phyloP scores from a whole-genome alignment of 2,888 invertebrate genomes.

The Branchellion lobata region DNA sequence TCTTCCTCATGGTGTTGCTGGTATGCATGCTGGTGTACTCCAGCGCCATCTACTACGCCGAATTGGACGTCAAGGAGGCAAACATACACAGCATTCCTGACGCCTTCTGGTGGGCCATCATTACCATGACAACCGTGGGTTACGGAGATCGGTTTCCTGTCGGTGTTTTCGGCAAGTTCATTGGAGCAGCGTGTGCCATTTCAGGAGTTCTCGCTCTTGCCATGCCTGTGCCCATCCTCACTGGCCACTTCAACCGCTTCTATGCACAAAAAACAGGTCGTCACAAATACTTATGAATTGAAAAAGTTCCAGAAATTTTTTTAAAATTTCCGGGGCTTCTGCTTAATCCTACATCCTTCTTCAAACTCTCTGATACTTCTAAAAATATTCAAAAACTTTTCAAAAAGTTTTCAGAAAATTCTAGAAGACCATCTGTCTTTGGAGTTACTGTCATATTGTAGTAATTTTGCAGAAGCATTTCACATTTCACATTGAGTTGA shows the following conservation, averaged over 20 bases:
- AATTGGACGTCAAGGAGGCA: conserved; percentile 60
- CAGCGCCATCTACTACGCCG: conserved; percentile 65
- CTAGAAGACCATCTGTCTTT: no score
- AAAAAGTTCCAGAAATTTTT: background rate
- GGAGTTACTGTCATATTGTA: no score
- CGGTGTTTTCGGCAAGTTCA: conserved; percentile 60
- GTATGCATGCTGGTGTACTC: conserved; percentile 64
- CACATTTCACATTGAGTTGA: no score
- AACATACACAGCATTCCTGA: conserved; percentile 62
- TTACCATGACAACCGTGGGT: conserved; percentile 63
- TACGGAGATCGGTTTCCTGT: conserved; percentile 62
- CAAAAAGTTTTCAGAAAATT: no score
- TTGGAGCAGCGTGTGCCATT: conserved; percentile 61
- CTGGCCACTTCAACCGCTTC: conserved; percentile 61
- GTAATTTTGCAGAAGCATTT: no score
- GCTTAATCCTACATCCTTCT: background rate
- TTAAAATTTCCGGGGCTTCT: background rate
- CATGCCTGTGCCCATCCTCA: conserved; percentile 64
- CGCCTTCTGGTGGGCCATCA: conserved; percentile 63
- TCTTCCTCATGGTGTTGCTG: conserved; percentile 64
- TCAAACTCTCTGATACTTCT: background rate
- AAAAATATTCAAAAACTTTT: no score
- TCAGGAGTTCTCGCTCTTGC: conserved; percentile 64
- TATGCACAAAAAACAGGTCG: conserved; percentile 51
- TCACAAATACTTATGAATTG: conserved; percentile 50